phyloP scores from a whole-genome alignment of 1,140 invertebrate species.

The Aethina tumida region DNA sequence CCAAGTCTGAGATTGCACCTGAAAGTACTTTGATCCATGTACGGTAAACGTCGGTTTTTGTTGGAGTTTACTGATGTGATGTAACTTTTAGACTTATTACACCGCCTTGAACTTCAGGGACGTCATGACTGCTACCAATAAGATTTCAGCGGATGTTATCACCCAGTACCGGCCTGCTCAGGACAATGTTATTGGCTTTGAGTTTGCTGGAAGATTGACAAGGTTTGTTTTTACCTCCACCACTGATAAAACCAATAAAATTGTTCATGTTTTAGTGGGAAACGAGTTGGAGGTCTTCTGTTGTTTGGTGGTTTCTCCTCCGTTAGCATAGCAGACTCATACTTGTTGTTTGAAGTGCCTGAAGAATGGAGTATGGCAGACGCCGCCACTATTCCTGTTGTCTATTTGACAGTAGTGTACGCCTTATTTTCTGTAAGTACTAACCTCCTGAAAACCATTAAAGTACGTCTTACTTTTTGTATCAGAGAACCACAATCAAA shows the following conservation, averaged over 20 bases:
- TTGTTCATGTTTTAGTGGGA: slow-evolving; percentile 39
- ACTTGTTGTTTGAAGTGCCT: slow-evolving; percentile 68
- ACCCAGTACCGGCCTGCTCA: slow-evolving; percentile 44
- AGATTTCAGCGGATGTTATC: slow-evolving; percentile 49
- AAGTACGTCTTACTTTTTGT: slow-evolving; percentile 1
- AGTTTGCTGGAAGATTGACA: slow-evolving; percentile 49
- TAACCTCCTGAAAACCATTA: neutral
- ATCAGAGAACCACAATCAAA: slow-evolving; percentile 6
- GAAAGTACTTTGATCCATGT: slow-evolving; percentile 7
- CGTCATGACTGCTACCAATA: slow-evolving; percentile 65
- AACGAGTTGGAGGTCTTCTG: slow-evolving; percentile 61
- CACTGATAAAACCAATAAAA: slow-evolving; percentile 3
- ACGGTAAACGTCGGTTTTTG: too few relatives aligned
- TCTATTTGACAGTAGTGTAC: slow-evolving; percentile 77
- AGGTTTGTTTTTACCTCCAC: slow-evolving; percentile 13
- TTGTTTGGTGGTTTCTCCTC: slow-evolving; percentile 47
- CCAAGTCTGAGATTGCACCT: slow-evolving; percentile 19
- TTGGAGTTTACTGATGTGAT: too few relatives aligned
- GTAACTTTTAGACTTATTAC: slow-evolving; percentile 46
- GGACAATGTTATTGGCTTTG: slow-evolving; percentile 60
- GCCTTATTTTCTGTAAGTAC: slow-evolving; percentile 46
- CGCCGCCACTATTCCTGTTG: slow-evolving; percentile 78
- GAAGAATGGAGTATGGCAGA: slow-evolving; percentile 74
- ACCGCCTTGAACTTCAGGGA: slow-evolving; percentile 67
- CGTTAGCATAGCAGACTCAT: slow-evolving; percentile 43